Conservation (phyloP, 2,888 invertebrate species). For the Eulithis testata region DNA sequence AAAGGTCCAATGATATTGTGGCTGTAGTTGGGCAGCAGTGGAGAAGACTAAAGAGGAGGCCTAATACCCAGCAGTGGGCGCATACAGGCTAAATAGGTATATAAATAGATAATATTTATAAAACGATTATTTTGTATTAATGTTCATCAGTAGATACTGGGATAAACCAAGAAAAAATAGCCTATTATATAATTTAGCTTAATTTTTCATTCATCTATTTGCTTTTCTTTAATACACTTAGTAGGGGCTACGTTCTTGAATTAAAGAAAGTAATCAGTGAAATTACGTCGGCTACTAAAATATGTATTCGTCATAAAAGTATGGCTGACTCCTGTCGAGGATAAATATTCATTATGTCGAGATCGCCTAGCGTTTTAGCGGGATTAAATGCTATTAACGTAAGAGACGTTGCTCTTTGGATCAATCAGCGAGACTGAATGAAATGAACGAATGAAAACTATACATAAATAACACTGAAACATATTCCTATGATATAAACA, state of each 20-base stretch:
- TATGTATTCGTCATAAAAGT: conserved; percentile 84
- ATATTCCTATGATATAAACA: no score
- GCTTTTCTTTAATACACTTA: conserved; percentile 73
- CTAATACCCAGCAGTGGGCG: no score
- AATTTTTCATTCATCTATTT: conserved; percentile 69
- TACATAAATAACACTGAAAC: no score
- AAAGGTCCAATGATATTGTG: no score
- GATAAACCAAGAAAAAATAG: conserved; percentile 34
- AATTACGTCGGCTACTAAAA: conserved; percentile 82
- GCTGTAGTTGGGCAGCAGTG: no score
- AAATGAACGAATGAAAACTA: no score
- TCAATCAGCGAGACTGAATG: no score
- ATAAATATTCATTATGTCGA: conserved; percentile 84
- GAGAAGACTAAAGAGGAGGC: no score
- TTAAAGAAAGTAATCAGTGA: conserved; percentile 83
- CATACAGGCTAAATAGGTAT: no score
- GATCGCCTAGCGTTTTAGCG: conserved; percentile 82
- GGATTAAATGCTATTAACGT: conserved; percentile 80
- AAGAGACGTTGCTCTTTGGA: conserved; percentile 66
- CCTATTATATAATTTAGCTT: conserved; percentile 50
- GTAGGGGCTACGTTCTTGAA: conserved; percentile 66
- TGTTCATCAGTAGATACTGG: no score
- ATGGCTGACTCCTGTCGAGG: conserved; percentile 76
- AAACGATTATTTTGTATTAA: no score
- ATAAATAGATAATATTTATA: no score